Evolutionary conservation across 2,113 vertebrate species (phyloP), one percentile per base, ranked within the genome.

Genomic region (Galbula dea): DNA sequence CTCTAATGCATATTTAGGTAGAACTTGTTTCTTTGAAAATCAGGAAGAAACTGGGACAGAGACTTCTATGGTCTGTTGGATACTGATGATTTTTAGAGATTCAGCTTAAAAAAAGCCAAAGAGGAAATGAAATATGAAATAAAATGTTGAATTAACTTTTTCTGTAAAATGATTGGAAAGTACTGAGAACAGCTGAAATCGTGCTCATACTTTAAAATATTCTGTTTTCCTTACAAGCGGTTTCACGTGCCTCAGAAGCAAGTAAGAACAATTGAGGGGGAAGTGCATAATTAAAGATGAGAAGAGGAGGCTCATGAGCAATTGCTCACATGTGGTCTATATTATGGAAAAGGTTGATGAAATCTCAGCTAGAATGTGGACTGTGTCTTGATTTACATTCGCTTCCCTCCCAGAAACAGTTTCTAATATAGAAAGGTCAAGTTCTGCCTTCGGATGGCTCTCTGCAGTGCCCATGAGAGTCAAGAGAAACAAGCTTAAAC

Each of bases 281-380:
- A 86, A 89, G 62, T 67, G 49, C 65, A 58, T 75, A 88, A 55
- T 91, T 94, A 54, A 51, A 48, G 65, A 90, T 52, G 88, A 89
- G 83, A 65, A 39, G 82, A 57, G 79, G 55, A 88, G 43, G 67
- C 69, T 96, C 87, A 72, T 36, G 10, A 20, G 82, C 82, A 76
- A 54, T 93, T 79, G 77, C 91, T 85, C 87, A 91, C 94, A 91
- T 96, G 91, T 96, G 92, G 88, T 88, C 61, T 88, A 32, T 83
- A 21, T 92, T 96, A 90, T 12, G 45, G 86, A 75, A 88, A 62
- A 84, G 94, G 57, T 74, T 95, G 86, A 68, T 96, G 92, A 95
- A 93, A 93, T 92, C 68, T 86, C 39, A 48, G 17, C 68, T 84
- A 93, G 86, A 93, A 86, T 83, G 68, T 81, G 34, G 24, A 78